phyloP scores from a whole-genome alignment of 2,888 invertebrate genomes.

The Pemphredon lugubris region DNA sequence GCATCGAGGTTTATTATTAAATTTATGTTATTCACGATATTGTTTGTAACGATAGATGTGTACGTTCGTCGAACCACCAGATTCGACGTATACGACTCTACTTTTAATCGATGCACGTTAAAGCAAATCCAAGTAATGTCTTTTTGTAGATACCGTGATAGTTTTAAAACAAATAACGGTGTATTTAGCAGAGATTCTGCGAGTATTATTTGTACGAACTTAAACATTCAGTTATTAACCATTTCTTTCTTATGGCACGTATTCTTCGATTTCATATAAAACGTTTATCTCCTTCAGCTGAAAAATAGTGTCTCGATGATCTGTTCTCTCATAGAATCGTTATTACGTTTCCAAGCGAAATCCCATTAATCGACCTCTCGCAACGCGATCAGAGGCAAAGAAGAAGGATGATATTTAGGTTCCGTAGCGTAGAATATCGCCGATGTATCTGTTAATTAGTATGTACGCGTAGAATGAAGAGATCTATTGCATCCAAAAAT shows the following conservation, averaged over 20 bases:
- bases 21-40: constrained; percentile 39
- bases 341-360: not conserved
- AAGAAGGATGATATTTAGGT: constrained; percentile 44
- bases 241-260: constrained; percentile 4
- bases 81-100: constrained; percentile 16
- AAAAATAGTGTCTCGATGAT: constrained; percentile 8
- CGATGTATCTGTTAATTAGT: constrained; percentile 68
- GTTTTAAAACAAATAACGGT: not conserved
- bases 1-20: constrained; percentile 47
- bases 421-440: constrained; percentile 34
- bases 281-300: not conserved
- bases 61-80: constrained; percentile 39
- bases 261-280: not conserved
- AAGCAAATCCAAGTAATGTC: constrained; percentile 21
- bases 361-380: too few species aligned
- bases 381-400: constrained; percentile 33
- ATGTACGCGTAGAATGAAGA: constrained; percentile 37
- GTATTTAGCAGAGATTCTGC: constrained; percentile 7
- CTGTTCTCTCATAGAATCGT: not conserved
- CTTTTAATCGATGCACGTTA: constrained; percentile 5
- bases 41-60: constrained; percentile 33
- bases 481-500: not conserved
- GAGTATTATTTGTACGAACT: constrained; percentile 1
- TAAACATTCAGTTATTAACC: constrained; percentile 8
- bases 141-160: constrained; percentile 29